These are phyloP conservation scores for Molossus molossus DNA, from an alignment of 2,797 vertebrate genomes.

Conservation along the genomic window DNA sequence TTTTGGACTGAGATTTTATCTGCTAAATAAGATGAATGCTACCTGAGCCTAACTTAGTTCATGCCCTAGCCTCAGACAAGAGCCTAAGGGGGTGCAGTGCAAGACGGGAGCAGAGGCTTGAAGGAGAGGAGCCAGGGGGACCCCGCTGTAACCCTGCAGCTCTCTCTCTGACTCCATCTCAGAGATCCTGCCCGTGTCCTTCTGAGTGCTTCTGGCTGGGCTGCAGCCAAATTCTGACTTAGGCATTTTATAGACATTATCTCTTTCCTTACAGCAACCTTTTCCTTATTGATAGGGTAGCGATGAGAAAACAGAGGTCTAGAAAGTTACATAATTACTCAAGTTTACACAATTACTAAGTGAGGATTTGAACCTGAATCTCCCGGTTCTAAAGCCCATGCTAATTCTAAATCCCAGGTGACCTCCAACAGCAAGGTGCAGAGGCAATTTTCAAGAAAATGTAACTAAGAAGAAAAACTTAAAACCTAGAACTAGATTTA, in stretches of 20 bases:
- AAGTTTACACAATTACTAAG: background rate
- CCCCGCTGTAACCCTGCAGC: background rate
- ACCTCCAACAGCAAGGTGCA: background rate
- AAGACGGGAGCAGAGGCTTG: background rate
- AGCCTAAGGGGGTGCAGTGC: background rate
- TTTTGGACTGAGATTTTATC: background rate
- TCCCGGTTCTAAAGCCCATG: background rate
- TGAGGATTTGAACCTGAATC: background rate
- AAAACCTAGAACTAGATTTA: background rate
- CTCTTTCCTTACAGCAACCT: background rate
- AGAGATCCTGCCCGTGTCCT: background rate
- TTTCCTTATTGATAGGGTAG: background rate
- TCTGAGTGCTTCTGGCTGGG: background rate
- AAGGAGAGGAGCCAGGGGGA: background rate
- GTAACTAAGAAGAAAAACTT: background rate
- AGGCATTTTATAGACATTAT: background rate
- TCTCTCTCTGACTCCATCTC: background rate
- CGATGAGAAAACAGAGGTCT: background rate
- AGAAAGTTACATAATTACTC: background rate
- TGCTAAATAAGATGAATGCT: background rate
- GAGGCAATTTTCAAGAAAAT: slow-evolving; percentile 12
- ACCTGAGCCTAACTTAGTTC: background rate
- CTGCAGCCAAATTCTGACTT: background rate
- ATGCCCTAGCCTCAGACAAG: background rate
- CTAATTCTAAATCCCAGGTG: background rate